phyloP scores from a whole-genome alignment of 2,797 vertebrate genomes.

The Sphenopsis melanotis region DNA sequence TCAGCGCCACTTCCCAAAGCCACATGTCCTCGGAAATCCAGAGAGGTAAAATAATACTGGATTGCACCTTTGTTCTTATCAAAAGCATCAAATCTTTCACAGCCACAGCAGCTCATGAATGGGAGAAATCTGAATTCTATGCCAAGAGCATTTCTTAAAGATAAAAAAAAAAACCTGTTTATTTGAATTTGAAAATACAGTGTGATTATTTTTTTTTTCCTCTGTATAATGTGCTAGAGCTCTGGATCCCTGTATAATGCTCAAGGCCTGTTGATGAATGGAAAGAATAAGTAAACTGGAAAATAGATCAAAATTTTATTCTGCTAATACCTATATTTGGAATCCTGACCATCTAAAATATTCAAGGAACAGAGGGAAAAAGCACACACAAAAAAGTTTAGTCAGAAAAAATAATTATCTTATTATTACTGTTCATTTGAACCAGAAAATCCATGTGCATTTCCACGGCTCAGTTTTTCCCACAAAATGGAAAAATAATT shows the following conservation, averaged over 20 bases:
- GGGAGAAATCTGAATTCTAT: background rate
- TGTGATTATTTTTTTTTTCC: background rate
- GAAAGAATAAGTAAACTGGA: background rate
- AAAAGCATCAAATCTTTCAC: background rate
- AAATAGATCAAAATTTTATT: constrained; percentile 8
- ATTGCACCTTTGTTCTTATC: background rate
- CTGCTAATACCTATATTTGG: background rate
- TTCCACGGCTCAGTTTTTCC: background rate
- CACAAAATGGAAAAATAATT: background rate
- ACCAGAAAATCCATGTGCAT: background rate
- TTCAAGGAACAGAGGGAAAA: background rate
- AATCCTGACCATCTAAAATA: constrained; percentile 13
- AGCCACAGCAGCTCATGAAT: background rate
- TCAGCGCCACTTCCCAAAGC: constrained; percentile 37
- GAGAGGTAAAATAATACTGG: constrained; percentile 34
- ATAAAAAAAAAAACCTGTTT: background rate
- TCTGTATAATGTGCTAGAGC: background rate
- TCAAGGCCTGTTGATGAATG: background rate
- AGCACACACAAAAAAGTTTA: background rate
- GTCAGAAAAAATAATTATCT: constrained; percentile 24
- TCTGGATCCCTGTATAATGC: background rate
- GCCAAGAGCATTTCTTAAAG: background rate
- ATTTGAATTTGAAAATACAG: background rate
- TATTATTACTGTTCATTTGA: background rate
- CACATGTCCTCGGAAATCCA: constrained; percentile 36